Percentiles rank a stretch among this genome's conserved stretches.
Conservation (phyloP, 2,888 invertebrate genomes). For the Seira ritae region DNA sequence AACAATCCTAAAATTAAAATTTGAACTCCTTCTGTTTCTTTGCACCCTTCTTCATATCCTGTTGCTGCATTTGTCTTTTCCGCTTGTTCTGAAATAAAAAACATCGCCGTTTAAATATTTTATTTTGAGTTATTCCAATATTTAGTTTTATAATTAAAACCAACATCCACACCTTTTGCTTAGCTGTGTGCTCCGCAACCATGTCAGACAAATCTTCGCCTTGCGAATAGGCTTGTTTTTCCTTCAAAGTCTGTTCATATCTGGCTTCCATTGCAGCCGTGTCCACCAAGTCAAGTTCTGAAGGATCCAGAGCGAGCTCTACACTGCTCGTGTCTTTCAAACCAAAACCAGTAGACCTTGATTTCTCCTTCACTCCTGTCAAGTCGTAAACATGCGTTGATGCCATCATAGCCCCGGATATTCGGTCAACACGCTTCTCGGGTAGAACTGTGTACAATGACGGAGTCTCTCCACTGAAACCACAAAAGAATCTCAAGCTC, state of each 20-base stretch:
- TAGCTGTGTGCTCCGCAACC: slow-evolving; percentile 98
- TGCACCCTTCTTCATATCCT: slow-evolving; percentile 87
- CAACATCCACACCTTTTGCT: slow-evolving; percentile 87
- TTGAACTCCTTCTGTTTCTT: slow-evolving; percentile 99
- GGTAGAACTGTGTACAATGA: slow-evolving; percentile 96
- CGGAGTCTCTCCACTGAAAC: slow-evolving; percentile 90
- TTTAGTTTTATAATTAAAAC: too few species aligned
- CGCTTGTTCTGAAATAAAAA: slow-evolving; percentile 84
- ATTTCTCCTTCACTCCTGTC: slow-evolving; percentile 77
- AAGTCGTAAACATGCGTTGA: slow-evolving; percentile 99
- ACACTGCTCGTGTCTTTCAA: slow-evolving; percentile 84
- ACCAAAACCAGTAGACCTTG: slow-evolving; percentile 75
- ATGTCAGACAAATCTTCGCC: slow-evolving; percentile 98
- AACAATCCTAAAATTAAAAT: slow-evolving; percentile 80
- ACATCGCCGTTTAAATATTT: neutral
- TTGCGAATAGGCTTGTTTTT: slow-evolving; percentile 90
- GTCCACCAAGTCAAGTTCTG: slow-evolving; percentile 94
- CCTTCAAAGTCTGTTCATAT: slow-evolving; percentile 96
- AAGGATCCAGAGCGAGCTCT: slow-evolving; percentile 97
- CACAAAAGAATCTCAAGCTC: slow-evolving; percentile 28
- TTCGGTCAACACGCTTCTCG: slow-evolving; percentile 93
- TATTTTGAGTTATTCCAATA: too few species aligned
- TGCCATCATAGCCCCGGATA: slow-evolving; percentile 97
- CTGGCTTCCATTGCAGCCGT: slow-evolving; percentile 96
- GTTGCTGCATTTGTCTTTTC: slow-evolving; percentile 88